Conservation (phyloP, 2,888 invertebrate genomes). For the Lapara coniferarum region DNA sequence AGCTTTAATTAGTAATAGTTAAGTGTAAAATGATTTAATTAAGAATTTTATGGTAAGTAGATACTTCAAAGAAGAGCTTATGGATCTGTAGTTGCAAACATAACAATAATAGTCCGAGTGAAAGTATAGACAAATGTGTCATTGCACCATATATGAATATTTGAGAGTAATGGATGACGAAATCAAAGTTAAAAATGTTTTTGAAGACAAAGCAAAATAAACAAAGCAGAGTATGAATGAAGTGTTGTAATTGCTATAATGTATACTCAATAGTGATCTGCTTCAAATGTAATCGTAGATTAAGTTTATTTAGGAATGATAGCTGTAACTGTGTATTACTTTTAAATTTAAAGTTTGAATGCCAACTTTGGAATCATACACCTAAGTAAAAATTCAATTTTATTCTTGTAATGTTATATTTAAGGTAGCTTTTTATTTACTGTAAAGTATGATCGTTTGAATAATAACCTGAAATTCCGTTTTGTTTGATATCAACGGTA, state of each 20-base stretch:
- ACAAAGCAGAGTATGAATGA: conserved; percentile 4
- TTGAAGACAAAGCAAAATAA: background rate
- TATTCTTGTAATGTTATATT: background rate
- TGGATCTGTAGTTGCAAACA: conserved; percentile 19
- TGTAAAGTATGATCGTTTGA: too few species aligned
- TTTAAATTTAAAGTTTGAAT: background rate
- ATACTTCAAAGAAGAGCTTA: conserved; percentile 23
- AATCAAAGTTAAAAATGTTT: background rate
- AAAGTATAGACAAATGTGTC: conserved; percentile 12
- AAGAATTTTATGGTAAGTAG: conserved; percentile 48
- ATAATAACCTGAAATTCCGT: too few species aligned
- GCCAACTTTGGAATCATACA: background rate
- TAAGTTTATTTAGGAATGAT: background rate
- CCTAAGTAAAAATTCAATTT: background rate
- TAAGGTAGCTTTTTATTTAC: too few species aligned
- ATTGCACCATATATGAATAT: background rate
- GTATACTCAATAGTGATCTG: conserved; percentile 14
- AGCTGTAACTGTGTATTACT: background rate
- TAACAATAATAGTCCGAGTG: background rate
- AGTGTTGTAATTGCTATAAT: conserved; percentile 12
- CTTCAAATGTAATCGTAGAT: conserved; percentile 21
- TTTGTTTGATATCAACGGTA: too few species aligned
- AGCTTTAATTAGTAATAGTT: conserved; percentile 80
- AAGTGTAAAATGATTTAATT: conserved; percentile 61
- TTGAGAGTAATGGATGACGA: background rate